These are phyloP conservation scores for Falco cherrug DNA, from an alignment of 2,797 vertebrate genomes.

Conservation along the genomic window DNA sequence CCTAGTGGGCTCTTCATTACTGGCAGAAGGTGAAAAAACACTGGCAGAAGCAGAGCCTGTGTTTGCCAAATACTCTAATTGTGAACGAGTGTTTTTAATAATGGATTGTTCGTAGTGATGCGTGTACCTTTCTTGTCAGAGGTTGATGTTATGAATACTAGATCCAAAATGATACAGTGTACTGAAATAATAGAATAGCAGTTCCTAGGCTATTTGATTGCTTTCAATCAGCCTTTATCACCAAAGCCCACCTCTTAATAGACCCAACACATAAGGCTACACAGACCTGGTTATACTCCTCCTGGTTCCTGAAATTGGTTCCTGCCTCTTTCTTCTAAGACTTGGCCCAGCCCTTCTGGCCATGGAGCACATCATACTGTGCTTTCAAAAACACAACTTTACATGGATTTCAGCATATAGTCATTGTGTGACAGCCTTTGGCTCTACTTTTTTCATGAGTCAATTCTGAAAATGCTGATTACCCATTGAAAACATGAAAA, in stretches of 20 bases:
- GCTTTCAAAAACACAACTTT: background rate
- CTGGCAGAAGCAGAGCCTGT: background rate
- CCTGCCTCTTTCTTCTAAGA: background rate
- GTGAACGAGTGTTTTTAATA: background rate
- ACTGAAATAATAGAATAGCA: background rate
- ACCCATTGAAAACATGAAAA: background rate
- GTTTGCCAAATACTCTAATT: background rate
- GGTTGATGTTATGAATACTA: background rate
- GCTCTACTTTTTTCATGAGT: background rate
- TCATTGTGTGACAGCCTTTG: background rate
- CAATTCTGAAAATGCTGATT: background rate
- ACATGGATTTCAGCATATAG: background rate
- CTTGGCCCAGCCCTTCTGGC: background rate
- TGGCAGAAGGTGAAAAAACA: background rate
- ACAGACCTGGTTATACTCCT: accelerated
- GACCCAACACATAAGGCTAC: background rate
- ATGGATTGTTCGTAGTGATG: background rate
- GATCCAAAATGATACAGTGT: background rate
- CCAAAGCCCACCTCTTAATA: background rate
- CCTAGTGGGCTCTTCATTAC: background rate
- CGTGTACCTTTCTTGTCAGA: background rate
- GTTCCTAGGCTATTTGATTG: background rate
- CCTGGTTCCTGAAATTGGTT: background rate
- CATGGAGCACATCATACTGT: background rate
- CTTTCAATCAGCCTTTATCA: background rate